Evolutionary conservation across 92 coral and sea anemone genomes (phyloP), one percentile per base, ranked within the genome.

Genomic region (Muricea muricata): DNA sequence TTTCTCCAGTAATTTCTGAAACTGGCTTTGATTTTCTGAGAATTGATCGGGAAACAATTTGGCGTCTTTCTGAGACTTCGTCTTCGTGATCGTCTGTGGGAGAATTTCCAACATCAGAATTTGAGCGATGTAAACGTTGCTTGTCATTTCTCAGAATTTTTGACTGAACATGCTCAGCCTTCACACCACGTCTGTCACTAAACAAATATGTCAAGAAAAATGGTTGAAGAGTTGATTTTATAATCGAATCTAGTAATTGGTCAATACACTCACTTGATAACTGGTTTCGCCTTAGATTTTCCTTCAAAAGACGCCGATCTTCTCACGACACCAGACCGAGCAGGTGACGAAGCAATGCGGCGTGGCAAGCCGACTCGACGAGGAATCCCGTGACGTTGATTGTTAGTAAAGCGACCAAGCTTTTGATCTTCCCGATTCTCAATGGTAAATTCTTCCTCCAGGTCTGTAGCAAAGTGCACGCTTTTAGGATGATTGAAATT

Each of bases 381-480:
- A 40, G 97, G 90, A 79, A 88, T 89, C 9, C 97, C 98, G 54
- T 94, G 85, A 48, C 95, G 97, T 28, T 90, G 92, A 7, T 87
- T 75, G 78, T 81, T 85, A 25, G 65, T 69, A 65, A 87, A 65
- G 12, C 92, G 89, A 24, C 73, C 35, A 1, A 82, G 74, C 31
- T 88, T 76, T 48, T 73, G 83, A 7, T 89, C 89, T 71, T 94
- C 97, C 29, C 83, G 83, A 42, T 56, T 84, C 37, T 97, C 99
- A 93, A 97, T 97, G 10, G 99, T 90, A 55, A 97, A 91, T 83
- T 97, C 99, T 65, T 97, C 99, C 70, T 94, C 95, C 29, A 78
- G 71, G 34, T 78, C 83, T 1, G 98, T 89, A 3, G 99, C 99
- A 56, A 97, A 97, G 84, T 94, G 98, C 17, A 97, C 99, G 68